These are phyloP conservation scores for Pongo abelii DNA, from an alignment of 2,113 vertebrate species.

Conservation along the genomic window DNA sequence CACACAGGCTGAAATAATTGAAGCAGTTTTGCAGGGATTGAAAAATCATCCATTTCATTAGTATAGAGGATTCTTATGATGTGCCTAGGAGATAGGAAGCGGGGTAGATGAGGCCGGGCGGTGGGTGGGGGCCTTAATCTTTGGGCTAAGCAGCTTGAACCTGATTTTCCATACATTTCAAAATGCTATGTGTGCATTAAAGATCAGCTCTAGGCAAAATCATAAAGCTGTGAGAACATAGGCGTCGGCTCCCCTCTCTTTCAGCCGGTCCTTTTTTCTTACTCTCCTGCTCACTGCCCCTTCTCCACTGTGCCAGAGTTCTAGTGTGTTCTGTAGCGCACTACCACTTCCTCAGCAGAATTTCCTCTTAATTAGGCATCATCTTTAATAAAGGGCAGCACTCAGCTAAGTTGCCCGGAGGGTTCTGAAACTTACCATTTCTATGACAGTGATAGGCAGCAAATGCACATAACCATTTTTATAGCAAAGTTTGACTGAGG, in stretches of 20 bases:
- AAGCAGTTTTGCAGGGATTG: background rate
- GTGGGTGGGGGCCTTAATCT: background rate
- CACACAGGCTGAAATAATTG: background rate
- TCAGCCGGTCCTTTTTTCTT: background rate
- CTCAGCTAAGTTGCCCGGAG: background rate
- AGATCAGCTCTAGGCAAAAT: background rate
- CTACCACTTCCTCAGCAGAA: background rate
- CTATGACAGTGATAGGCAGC: background rate
- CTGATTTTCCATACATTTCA: background rate
- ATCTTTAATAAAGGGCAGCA: constrained; percentile 1
- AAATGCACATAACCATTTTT: background rate
- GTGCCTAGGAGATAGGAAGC: background rate
- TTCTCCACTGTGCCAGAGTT: background rate
- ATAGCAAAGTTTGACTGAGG: background rate
- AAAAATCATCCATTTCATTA: background rate
- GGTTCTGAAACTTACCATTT: background rate
- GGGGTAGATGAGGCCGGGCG: background rate
- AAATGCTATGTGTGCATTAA: background rate
- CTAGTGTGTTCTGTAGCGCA: background rate
- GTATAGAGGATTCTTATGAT: background rate
- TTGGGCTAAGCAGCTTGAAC: background rate
- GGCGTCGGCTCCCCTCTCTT: background rate
- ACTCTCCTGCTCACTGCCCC: background rate
- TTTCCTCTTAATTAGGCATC: background rate
- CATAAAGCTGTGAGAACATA: background rate